Conservation (phyloP, 2,113 vertebrate species). For the Colaptes auratus region DNA sequence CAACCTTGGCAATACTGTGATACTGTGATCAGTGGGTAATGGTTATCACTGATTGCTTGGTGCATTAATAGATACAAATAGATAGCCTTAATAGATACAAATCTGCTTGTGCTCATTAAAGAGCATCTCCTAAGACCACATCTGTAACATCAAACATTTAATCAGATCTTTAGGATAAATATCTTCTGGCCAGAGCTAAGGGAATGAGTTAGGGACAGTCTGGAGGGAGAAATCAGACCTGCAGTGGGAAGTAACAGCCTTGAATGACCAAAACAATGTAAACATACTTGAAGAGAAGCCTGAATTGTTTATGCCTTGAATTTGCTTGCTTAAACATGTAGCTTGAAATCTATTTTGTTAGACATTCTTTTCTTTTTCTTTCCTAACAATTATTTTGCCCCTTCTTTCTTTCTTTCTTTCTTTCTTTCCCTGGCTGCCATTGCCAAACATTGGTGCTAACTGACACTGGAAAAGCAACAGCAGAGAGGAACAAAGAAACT, state of each 20-base stretch:
- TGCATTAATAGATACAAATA: not conserved
- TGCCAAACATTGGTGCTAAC: conserved; percentile 58
- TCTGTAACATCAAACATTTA: not conserved
- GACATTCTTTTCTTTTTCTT: not conserved
- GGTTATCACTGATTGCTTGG: not conserved
- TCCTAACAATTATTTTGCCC: conserved; percentile 50
- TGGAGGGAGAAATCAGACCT: not conserved
- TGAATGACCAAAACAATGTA: not conserved
- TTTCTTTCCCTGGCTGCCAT: conserved; percentile 8
- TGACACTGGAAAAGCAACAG: conserved; percentile 42
- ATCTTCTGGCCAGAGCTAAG: not conserved
- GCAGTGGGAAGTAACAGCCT: not conserved
- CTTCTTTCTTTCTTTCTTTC: conserved; percentile 12
- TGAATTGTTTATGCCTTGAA: not conserved
- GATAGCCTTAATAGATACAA: not conserved
- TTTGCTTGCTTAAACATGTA: conserved; percentile 16
- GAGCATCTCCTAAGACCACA: not conserved
- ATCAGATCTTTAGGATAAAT: not conserved
- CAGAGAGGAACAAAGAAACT: conserved; percentile 65
- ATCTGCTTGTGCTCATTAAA: not conserved
- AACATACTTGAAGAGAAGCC: not conserved
- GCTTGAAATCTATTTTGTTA: conserved; percentile 47
- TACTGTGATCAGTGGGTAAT: not conserved
- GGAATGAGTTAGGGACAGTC: not conserved
- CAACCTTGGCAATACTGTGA: no score